A percentile compares a stretch with the other conserved stretches of the same genome.
These are phyloP conservation scores for Lepidurus apus DNA, from an alignment of 1,140 invertebrate genomes.

Conservation along the genomic window DNA sequence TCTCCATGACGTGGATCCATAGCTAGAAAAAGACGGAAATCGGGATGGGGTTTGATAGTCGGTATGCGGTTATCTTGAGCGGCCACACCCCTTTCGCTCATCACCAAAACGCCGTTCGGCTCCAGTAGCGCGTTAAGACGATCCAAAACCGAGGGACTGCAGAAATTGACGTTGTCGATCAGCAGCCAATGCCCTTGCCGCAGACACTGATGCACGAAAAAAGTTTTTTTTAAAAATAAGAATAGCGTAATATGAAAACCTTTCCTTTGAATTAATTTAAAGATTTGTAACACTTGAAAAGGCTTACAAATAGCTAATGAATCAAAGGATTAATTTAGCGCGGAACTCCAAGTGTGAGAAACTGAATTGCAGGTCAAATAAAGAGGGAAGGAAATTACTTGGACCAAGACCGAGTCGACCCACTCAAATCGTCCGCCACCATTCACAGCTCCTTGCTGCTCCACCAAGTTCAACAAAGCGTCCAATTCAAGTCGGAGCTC, in stretches of 20 bases:
- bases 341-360: no score
- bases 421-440: slow-evolving; percentile 91
- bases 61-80: slow-evolving; percentile 59
- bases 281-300: no score
- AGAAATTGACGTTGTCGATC: slow-evolving; percentile 95
- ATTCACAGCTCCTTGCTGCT: slow-evolving; percentile 48
- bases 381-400: slow-evolving; percentile 50
- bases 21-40: slow-evolving; percentile 91
- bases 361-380: background rate
- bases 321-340: no score
- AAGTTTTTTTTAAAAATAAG: background rate
- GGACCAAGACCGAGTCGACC: slow-evolving; percentile 90
- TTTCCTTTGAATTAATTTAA: no score
- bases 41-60: slow-evolving; percentile 73
- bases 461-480: slow-evolving; percentile 17
- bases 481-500: slow-evolving; percentile 46
- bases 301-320: no score
- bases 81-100: slow-evolving; percentile 85
- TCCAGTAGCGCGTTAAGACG: slow-evolving; percentile 92
- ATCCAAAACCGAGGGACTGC: slow-evolving; percentile 92
- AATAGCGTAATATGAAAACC: background rate
- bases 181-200: slow-evolving; percentile 82
- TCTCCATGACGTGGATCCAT: slow-evolving; percentile 93
- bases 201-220: slow-evolving; percentile 53
- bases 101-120: slow-evolving; percentile 76